Evolutionary conservation across 1,140 invertebrate species (phyloP).

Genomic region (Heliconius hermathena): DNA sequence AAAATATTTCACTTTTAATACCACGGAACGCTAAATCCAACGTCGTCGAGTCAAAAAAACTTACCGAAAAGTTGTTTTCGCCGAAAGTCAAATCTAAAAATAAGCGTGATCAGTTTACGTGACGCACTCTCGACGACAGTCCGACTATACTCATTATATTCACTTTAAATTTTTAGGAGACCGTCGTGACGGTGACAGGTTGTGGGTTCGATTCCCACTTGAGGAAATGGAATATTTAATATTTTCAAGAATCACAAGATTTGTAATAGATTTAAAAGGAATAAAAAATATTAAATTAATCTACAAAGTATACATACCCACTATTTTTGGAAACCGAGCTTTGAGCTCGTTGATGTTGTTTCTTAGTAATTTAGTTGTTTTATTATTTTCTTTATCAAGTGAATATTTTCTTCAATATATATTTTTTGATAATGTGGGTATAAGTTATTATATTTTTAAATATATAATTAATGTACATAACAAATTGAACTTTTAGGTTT

Average conservation of each 20-base stretch:
- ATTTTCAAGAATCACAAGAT: too few species aligned
- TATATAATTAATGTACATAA: too few species aligned
- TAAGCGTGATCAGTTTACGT: conserved; percentile 46
- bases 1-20: not conserved
- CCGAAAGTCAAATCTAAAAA: conserved; percentile 43
- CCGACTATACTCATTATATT: not conserved
- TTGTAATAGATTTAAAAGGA: too few species aligned
- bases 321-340: not conserved
- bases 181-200: too few species aligned
- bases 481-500: too few species aligned
- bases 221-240: too few species aligned
- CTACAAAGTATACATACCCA: not conserved
- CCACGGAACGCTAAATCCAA: conserved; percentile 34
- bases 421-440: not conserved
- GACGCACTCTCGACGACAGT: conserved; percentile 28
- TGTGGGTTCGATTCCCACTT: too few species aligned
- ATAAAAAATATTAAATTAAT: not conserved
- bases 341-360: conserved; percentile 4
- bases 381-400: too few species aligned
- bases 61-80: conserved; percentile 43
- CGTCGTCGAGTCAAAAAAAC: conserved; percentile 39
- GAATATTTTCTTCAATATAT: not conserved
- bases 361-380: not conserved
- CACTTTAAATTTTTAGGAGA: not conserved
- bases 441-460: too few species aligned